phyloP scores from a whole-genome alignment of 2,888 invertebrate genomes.

The Girardia tigrina region DNA sequence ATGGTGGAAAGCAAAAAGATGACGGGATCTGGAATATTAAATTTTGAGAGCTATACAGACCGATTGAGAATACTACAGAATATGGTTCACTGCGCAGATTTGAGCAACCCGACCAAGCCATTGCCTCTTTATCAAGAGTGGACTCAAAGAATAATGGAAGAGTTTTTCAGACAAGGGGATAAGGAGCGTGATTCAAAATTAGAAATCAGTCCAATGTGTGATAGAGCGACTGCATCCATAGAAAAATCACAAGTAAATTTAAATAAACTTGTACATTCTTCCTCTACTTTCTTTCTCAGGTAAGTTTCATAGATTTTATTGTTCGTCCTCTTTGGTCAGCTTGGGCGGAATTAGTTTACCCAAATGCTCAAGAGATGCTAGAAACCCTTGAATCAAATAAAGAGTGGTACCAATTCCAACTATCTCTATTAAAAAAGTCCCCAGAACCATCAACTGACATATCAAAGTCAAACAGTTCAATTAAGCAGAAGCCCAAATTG shows the following conservation, averaged over 20 bases:
- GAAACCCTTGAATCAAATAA: conserved; percentile 9
- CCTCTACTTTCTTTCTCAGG: not conserved
- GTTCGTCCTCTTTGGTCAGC: not conserved
- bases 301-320: conserved; percentile 5
- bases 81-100: conserved; percentile 94
- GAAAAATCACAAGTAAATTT: conserved; percentile 80
- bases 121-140: conserved; percentile 77
- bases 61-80: conserved; percentile 73
- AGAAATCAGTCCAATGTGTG: conserved; percentile 98
- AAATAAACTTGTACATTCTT: not conserved
- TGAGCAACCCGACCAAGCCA: conserved; percentile 84
- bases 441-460: not conserved
- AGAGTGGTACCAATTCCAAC: not conserved
- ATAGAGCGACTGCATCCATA: conserved; percentile 83
- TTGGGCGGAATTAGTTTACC: not conserved
- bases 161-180: conserved; percentile 96
- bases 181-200: conserved; percentile 81
- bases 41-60: conserved; percentile 1
- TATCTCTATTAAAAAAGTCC: not conserved
- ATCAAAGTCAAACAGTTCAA: not conserved
- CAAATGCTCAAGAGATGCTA: conserved; percentile 13
- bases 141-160: conserved; percentile 88
- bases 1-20: not conserved
- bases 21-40: not conserved
- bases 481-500: not conserved